Conservation (phyloP, 2,113 vertebrate species). For the Pelusios castaneus region DNA sequence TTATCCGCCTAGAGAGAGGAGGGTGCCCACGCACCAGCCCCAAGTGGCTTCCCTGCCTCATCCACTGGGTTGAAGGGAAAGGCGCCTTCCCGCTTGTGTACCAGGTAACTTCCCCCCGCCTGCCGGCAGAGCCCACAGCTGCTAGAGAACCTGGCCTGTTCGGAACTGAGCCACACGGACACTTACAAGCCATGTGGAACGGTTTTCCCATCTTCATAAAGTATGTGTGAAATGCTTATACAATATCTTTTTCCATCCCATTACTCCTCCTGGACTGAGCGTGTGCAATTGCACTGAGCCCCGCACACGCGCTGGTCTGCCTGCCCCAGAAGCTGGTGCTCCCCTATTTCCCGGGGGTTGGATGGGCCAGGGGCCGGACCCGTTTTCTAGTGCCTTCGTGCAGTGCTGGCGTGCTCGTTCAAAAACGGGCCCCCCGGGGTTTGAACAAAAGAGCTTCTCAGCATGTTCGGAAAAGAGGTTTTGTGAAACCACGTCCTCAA, state of each 20-base stretch:
- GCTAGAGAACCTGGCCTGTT: background rate
- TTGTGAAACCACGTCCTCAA: background rate
- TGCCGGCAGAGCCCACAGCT: background rate
- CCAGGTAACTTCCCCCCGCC: background rate
- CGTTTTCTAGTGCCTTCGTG: background rate
- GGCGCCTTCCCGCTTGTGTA: fast-evolving
- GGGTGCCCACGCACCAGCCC: background rate
- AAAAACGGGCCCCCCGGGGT: background rate
- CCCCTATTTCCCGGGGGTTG: too few relatives aligned
- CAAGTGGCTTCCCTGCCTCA: background rate
- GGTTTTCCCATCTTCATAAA: background rate
- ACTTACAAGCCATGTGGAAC: background rate
- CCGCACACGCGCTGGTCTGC: background rate
- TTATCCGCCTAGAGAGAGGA: background rate
- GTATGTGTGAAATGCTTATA: background rate
- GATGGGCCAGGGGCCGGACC: background rate
- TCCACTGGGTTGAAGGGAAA: background rate
- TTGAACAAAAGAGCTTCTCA: background rate
- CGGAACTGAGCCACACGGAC: background rate
- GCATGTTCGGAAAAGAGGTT: background rate
- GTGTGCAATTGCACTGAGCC: background rate
- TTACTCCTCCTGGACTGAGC: background rate
- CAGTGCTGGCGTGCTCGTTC: background rate
- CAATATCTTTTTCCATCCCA: background rate
- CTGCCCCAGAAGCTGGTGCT: background rate